Evolutionary conservation across 2,113 vertebrate genomes (phyloP), one percentile per base, ranked within the genome.

Genomic region (Pedionomus torquatus): DNA sequence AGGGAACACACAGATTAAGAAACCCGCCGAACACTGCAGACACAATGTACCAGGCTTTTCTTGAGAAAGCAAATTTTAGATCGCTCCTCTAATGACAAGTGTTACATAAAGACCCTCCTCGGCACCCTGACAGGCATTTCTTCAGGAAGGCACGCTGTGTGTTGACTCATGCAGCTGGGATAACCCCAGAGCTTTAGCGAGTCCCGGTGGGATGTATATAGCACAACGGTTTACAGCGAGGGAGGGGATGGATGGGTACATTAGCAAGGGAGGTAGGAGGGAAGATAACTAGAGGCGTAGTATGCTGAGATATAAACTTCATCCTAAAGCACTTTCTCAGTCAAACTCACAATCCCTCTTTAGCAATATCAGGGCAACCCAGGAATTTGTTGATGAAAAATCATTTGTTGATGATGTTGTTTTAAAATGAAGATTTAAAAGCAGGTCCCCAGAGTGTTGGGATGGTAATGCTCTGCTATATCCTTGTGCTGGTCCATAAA

Each of bases 121-220:
- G 5, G 80, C 4, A 12, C 39, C 37, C 74, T 71, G 66, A n/a
- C 33, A 72, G 75, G 52, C 74, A 8, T 49, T 46, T 37, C 28
- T 0, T 71, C 1, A 1, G 69, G 78, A 35, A 65, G 58, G 41
- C 44, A 28, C 0, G 0, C 46, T 57, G n/a, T 0, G 1, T 9
- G 6, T 31, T 83, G 85, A 74, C 37, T 92, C 90, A 70, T n/a
- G 5, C 0, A 4, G 2, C 63, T 49, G 6, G 2, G 88, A 60
- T 23, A 23, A n/a, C 37, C 90, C 72, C n/a, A 43, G 66, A 77
- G 75, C 61, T 37, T 35, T 7, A 11, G 48, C 2, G 10, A 68
- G 52, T 31, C 57, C 70, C 0, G 0, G 24, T 0, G 1, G 68
- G 15, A n/a, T 5, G n/a, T 64, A 8, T 3, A 9, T 1, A 66